Base-by-base conservation (phyloP, 1,140 invertebrate genomes). In the Temnothorax curvispinosus region DNA sequence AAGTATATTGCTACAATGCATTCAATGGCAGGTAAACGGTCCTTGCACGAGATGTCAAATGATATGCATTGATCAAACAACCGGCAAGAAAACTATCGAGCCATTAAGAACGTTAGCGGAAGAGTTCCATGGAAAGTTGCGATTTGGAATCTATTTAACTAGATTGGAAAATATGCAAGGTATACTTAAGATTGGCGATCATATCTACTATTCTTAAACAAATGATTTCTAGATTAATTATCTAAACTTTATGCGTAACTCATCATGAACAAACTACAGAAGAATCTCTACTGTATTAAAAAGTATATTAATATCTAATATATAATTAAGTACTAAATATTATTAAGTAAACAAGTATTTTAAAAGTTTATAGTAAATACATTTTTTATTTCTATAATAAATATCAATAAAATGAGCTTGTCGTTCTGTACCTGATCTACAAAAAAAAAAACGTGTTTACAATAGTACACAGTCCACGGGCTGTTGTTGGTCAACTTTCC, bases 41-140 rank as follows among this genome's bases (percentile, higher is more conserved):
- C 96, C 96, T 50, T 99, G 99, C 92, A 97, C 97, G 11, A 96
- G 99, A 78, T 99, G 99, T 94, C 98, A 99, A 95, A 99, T 99
- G 98, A 97, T 99, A 65, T 99, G 98, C 90, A 97, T 99, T 81
- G 97, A 99, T 95, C 98, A 99, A 95, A 95, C 96, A 15, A 98
- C 97, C 15, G 98, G 98, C 0, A 93, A 97, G 91, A 98, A 97
- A 92, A 98, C 97, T 15, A 96, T 97, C 1, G 98, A 99, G 94
- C 98, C 98, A 3, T 94, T 99, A n/a, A 96, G 97, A 84, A 98
- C 98, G 5, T 96, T 99, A 84, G 96, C 97, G 4, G 96, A 96
- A 92, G 95, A 96, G 87, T 97, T 98, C 91, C 95, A 96, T 85
- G 98, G 98, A 21, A 98, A 98, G 96, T 95, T 98, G 81, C 95